Evolutionary conservation across 1,140 invertebrate genomes (phyloP).

Genomic region (Brachystomella parvula): DNA sequence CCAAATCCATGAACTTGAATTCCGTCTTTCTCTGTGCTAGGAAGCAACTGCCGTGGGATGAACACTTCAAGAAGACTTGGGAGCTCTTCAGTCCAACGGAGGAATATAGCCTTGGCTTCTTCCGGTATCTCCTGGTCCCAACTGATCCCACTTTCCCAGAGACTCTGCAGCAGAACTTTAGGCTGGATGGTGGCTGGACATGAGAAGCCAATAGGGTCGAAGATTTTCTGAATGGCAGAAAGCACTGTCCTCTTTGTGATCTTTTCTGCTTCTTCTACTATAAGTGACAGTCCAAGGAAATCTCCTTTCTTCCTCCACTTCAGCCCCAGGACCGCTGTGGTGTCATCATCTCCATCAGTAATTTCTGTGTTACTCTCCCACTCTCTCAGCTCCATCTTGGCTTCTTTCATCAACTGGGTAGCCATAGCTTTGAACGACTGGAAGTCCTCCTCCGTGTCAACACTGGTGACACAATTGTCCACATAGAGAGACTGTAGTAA

Average conservation of each 20-base stretch:
- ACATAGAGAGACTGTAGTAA: not conserved
- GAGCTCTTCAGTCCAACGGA: no score
- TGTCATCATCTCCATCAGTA: not conserved
- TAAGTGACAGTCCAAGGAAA: not conserved
- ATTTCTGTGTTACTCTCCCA: not conserved
- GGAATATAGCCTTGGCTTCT: no score
- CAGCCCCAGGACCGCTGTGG: not conserved
- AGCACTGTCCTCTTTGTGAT: conserved; percentile 2
- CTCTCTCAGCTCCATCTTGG: no score
- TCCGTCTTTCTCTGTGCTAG: no score
- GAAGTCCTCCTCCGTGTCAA: not conserved
- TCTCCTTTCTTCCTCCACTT: not conserved
- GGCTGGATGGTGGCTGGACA: not conserved
- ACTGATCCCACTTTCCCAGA: not conserved
- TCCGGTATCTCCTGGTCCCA: not conserved
- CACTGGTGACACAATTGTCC: not conserved
- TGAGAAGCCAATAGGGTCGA: no score
- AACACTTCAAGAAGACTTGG: no score
- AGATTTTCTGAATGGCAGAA: not conserved
- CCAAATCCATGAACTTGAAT: no score
- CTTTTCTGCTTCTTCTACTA: not conserved
- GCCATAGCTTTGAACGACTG: not conserved
- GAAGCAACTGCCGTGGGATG: no score
- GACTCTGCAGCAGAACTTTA: not conserved
- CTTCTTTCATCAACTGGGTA: not conserved